A percentile compares a stretch with the other conserved stretches of the same genome.
These are phyloP conservation scores for Arvicanthis niloticus DNA, from an alignment of 2,113 vertebrate genomes.

Conservation along the genomic window DNA sequence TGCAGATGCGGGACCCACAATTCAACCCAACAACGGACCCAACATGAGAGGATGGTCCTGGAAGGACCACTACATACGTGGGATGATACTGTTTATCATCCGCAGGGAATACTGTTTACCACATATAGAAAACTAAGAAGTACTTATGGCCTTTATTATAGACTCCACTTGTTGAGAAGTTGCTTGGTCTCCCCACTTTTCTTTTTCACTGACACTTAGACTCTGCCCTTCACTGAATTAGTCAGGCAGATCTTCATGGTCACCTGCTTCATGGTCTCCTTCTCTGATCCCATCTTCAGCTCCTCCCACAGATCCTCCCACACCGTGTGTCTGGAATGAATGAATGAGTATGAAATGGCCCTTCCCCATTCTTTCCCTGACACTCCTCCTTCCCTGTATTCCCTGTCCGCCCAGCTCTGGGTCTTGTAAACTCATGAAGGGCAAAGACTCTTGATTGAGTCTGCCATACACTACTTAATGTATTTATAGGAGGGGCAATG, in stretches of 20 bases:
- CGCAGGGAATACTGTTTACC: neutral
- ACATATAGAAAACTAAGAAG: neutral
- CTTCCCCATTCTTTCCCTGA: neutral
- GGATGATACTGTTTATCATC: neutral
- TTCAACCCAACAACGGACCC: too few relatives aligned
- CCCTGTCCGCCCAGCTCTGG: neutral
- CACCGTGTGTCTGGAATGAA: neutral
- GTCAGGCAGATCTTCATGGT: neutral
- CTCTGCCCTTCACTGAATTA: accelerated
- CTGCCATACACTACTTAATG: neutral
- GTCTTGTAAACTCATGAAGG: neutral
- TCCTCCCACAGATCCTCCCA: neutral
- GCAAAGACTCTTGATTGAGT: neutral
- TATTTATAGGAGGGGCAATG: neutral
- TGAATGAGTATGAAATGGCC: neutral
- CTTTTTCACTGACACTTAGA: neutral
- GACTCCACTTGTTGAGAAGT: neutral
- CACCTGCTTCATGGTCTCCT: neutral
- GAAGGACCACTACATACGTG: neutral
- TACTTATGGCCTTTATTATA: neutral
- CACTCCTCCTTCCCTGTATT: neutral
- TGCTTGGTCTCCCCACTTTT: accelerated
- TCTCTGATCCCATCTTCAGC: neutral
- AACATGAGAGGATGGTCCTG: neutral
- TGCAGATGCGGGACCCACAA: too few relatives aligned